A percentile compares a stretch with the other conserved stretches of the same genome.
These are phyloP conservation scores for Sarcophaga bullata DNA, from an alignment of 1,140 invertebrate genomes.

Conservation along the genomic window DNA sequence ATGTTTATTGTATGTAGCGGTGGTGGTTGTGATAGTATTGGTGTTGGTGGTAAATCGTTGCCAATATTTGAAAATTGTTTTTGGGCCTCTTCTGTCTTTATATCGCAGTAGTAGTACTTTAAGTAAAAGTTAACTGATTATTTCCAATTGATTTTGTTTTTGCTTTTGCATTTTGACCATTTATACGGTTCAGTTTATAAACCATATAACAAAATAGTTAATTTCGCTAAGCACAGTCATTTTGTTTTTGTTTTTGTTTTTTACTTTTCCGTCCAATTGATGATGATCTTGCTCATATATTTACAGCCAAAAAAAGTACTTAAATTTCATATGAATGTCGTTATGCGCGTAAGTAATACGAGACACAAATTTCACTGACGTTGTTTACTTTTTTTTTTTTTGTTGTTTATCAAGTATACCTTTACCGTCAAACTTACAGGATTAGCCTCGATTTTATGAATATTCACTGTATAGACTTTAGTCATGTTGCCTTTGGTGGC, in stretches of 20 bases:
- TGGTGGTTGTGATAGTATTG: neutral
- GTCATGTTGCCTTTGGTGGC: no score
- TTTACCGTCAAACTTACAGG: neutral
- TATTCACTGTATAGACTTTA: neutral
- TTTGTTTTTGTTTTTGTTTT: no score
- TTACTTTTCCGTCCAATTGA: no score
- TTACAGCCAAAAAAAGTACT: no score
- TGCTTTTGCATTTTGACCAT: neutral
- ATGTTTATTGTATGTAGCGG: neutral
- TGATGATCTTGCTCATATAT: no score
- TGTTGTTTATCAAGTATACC: slow-evolving; percentile 6
- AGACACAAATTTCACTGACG: slow-evolving; percentile 1
- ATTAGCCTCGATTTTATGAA: slow-evolving; percentile 12
- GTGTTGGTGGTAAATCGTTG: neutral
- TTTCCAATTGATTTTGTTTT: no score
- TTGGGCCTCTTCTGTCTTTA: neutral
- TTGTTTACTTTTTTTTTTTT: neutral
- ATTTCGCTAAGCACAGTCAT: no score
- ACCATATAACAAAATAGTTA: neutral
- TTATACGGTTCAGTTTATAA: neutral
- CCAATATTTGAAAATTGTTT: no score
- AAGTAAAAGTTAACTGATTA: slow-evolving; percentile 8
- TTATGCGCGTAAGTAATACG: neutral
- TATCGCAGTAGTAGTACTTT: neutral
- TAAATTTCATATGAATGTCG: no score